These are phyloP conservation scores for Muntiacus muntjak DNA, from an alignment of 2,113 vertebrate genomes.

Conservation along the genomic window DNA sequence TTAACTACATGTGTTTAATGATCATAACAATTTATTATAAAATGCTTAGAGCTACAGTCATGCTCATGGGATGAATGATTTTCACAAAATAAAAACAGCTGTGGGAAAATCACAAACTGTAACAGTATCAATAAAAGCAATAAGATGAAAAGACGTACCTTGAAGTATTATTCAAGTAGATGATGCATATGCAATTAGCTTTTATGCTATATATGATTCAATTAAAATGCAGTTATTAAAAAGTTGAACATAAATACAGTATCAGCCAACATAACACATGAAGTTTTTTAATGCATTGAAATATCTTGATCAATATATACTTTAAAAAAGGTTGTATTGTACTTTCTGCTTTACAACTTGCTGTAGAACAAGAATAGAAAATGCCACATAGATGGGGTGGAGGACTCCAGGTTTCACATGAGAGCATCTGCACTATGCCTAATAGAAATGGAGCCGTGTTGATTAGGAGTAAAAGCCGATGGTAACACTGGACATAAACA, in stretches of 20 bases:
- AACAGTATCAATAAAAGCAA: slow-evolving; percentile 81
- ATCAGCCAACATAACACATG: slow-evolving; percentile 41
- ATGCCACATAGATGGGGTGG: slow-evolving; percentile 1
- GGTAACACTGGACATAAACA: not conserved
- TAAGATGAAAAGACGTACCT: slow-evolving; percentile 82
- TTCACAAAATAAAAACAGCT: slow-evolving; percentile 82
- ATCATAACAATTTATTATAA: slow-evolving; percentile 80
- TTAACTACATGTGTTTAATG: slow-evolving; percentile 84
- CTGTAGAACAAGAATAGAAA: slow-evolving; percentile 2
- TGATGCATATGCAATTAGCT: slow-evolving; percentile 67
- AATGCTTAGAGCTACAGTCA: slow-evolving; percentile 74
- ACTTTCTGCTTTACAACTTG: slow-evolving; percentile 31
- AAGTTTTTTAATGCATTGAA: slow-evolving; percentile 62
- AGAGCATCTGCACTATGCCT: not conserved
- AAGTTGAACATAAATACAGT: slow-evolving; percentile 61
- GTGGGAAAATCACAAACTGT: slow-evolving; percentile 80
- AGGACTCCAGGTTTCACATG: not conserved
- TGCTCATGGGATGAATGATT: slow-evolving; percentile 81
- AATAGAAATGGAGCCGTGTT: not conserved
- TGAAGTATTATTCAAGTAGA: slow-evolving; percentile 77
- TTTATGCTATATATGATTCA: slow-evolving; percentile 68
- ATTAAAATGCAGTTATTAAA: slow-evolving; percentile 78
- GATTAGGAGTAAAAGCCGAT: not conserved
- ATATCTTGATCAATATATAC: slow-evolving; percentile 59
- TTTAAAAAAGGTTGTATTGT: not conserved